phyloP scores from a whole-genome alignment of 2,113 vertebrate species.

The Onychostoma macrolepis region DNA sequence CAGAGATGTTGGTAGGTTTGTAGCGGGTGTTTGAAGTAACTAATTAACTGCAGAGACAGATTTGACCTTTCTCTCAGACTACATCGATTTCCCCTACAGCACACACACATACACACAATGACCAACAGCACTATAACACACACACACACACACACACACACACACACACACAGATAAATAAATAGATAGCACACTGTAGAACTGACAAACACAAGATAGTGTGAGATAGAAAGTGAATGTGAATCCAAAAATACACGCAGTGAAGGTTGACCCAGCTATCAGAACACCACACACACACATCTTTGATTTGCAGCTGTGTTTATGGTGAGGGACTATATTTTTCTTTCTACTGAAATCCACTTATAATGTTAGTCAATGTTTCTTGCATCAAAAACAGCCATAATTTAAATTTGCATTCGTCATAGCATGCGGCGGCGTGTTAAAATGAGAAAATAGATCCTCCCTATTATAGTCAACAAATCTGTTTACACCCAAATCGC shows the following conservation, averaged over 20 bases:
- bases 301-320: neutral
- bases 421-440: neutral
- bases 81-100: conserved; percentile 30
- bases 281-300: conserved; percentile 18
- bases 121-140: neutral
- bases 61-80: conserved; percentile 50
- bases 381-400: no score
- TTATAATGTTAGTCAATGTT: neutral
- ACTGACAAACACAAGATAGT: neutral
- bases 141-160: conserved; percentile 16
- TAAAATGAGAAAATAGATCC: neutral
- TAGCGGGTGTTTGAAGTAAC: conserved; percentile 23
- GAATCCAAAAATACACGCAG: neutral
- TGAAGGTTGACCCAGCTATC: neutral
- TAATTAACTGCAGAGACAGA: conserved; percentile 52
- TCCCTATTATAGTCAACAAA: neutral
- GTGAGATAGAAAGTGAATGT: neutral
- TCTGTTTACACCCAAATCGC: neutral
- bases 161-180: conserved; percentile 6
- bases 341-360: neutral
- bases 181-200: neutral
- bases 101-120: conserved; percentile 23
- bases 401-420: neutral
- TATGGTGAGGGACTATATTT: neutral
- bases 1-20: neutral